Conservation (phyloP, 1,140 invertebrate genomes). For the Telenomus remus region DNA sequence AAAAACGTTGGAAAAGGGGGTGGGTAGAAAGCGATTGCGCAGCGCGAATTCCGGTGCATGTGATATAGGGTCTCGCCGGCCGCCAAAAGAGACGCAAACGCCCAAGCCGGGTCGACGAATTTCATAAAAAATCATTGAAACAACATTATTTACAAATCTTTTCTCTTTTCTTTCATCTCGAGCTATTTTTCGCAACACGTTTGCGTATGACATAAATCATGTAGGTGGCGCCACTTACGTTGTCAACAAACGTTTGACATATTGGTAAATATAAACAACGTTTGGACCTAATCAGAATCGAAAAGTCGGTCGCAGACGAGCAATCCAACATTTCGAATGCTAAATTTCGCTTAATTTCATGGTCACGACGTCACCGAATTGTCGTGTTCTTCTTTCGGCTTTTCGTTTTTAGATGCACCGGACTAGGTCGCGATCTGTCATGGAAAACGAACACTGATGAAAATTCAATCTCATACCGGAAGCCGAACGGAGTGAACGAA, state of each 20-base stretch:
- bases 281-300: too few relatives aligned
- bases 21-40: slow-evolving; percentile 13
- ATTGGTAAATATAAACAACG: slow-evolving; percentile 49
- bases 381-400: too few relatives aligned
- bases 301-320: too few relatives aligned
- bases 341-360: too few relatives aligned
- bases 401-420: background rate
- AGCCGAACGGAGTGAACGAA: slow-evolving; percentile 14
- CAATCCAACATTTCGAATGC: background rate
- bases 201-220: slow-evolving; percentile 37
- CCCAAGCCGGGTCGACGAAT: background rate
- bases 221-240: slow-evolving; percentile 38
- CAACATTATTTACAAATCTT: slow-evolving; percentile 7
- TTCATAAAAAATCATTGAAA: background rate
- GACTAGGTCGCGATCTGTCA: slow-evolving; percentile 57
- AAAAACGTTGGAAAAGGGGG: slow-evolving; percentile 18
- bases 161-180: slow-evolving; percentile 20
- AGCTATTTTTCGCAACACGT: background rate
- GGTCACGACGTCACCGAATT: too few relatives aligned
- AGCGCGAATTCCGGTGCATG: slow-evolving; percentile 26
- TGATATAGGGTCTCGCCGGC: background rate
- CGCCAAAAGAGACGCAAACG: slow-evolving; percentile 13
- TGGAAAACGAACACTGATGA: slow-evolving; percentile 53
- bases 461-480: slow-evolving; percentile 61
- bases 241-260: slow-evolving; percentile 58